phyloP scores from a whole-genome alignment of 2,113 vertebrate genomes.

The Plecturocebus donacophilus region DNA sequence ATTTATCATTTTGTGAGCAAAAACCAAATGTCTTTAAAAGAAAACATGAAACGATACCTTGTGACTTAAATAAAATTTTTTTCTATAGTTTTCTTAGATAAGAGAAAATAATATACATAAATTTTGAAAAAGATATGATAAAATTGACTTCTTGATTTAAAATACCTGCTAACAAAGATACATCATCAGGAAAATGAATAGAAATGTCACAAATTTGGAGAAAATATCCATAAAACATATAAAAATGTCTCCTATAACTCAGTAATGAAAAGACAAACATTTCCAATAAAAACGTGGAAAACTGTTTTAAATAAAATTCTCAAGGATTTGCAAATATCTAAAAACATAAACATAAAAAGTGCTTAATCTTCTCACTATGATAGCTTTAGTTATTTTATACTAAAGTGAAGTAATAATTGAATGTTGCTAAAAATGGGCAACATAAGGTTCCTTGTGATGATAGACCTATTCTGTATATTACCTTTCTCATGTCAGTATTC shows the following conservation, averaged over 20 bases:
- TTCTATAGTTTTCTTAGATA: not conserved
- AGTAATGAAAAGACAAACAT: not conserved
- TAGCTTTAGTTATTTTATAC: not conserved
- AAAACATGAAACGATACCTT: not conserved
- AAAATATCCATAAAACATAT: not conserved
- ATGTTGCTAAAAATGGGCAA: not conserved
- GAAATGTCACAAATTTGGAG: not conserved
- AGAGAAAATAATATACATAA: not conserved
- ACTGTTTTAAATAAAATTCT: not conserved
- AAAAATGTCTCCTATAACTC: not conserved
- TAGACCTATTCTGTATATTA: not conserved
- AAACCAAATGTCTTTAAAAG: not conserved
- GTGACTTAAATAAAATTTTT: not conserved
- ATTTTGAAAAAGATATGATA: not conserved
- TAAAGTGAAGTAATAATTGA: not conserved
- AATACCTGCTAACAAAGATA: not conserved
- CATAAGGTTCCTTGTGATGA: not conserved
- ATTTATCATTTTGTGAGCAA: not conserved
- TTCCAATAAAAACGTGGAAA: not conserved
- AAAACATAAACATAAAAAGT: not conserved
- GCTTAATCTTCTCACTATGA: not conserved
- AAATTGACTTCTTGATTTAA: not conserved
- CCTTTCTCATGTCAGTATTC: not conserved
- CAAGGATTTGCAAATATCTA: not conserved
- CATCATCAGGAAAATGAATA: not conserved